Evolutionary conservation across 2,888 invertebrate species (phyloP), one percentile per base, ranked within the genome.

Genomic region (Micoletzkya japonica): DNA sequence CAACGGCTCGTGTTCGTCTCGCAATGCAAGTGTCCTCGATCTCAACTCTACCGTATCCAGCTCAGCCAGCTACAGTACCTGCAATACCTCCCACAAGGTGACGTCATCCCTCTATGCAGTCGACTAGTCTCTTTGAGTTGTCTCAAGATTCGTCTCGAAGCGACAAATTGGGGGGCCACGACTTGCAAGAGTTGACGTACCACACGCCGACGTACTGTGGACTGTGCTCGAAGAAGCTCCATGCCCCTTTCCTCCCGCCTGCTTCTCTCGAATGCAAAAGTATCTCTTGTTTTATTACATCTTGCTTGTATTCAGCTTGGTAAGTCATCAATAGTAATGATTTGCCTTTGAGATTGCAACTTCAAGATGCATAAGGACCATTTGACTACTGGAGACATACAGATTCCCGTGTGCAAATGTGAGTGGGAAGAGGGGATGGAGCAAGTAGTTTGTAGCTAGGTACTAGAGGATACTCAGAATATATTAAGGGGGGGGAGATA

Each of bases 121-220:
- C n/a, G n/a, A n/a, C n/a, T n/a, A n/a, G n/a, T n/a, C n/a, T n/a
- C n/a, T n/a, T n/a, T n/a, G n/a, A n/a, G n/a, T n/a, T n/a, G n/a
- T n/a, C n/a, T n/a, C n/a, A n/a, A n/a, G n/a, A n/a, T n/a, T n/a
- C n/a, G n/a, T n/a, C n/a, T n/a, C n/a, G n/a, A n/a, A 49, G 50
- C 14, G 63, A 63, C 4, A 37, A 58, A 57, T 77, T 77, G 74
- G 75, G 75, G 28, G 64, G 76, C 20, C 97, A 98, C 88, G 96
- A 96, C 88, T 93, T 97, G 86, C 90, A 95, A 77, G 92, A 93
- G 87, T 93, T 97, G 85, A 93, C 93, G 81, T 97, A 93, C 89
- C 95, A 97, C 88, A 96, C 95, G 91, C 96, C 97, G 70, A 95
- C 96, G 17, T 92, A 93, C 80, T 98, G 97, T 89, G 97, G 97